These are phyloP conservation scores for Xestia xanthographa DNA, from an alignment of 2,888 invertebrate species.

Conservation along the genomic window DNA sequence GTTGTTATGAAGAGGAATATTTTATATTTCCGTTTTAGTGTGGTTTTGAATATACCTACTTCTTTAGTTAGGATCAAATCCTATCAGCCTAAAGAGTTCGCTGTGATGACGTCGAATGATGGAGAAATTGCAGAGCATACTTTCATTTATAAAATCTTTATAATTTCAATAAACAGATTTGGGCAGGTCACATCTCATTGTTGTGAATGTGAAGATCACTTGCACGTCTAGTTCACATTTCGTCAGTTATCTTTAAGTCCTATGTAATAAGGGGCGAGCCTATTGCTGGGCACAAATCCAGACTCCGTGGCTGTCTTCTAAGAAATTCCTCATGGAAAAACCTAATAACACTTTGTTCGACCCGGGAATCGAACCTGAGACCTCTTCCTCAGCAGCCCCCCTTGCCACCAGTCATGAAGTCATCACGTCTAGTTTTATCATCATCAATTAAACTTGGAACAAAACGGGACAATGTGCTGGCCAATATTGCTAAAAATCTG, in stretches of 20 bases:
- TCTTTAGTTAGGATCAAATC: not conserved
- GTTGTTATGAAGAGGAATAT: conserved; percentile 1
- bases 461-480: too few relatives aligned
- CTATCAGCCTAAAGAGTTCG: not conserved
- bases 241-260: not conserved
- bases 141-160: not conserved
- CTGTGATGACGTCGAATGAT: not conserved
- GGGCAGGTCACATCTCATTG: not conserved
- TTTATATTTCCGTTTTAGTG: conserved; percentile 20
- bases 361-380: not conserved
- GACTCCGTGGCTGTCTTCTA: too few relatives aligned
- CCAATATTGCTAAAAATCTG: not conserved
- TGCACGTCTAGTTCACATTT: not conserved
- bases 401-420: not conserved
- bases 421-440: not conserved
- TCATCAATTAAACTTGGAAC: not conserved
- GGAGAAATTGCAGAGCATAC: not conserved
- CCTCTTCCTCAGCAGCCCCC: too few relatives aligned
- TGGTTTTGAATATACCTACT: not conserved
- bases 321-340: too few relatives aligned
- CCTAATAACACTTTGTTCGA: not conserved
- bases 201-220: not conserved
- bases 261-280: not conserved
- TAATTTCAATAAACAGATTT: not conserved
- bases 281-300: too few relatives aligned